These are phyloP conservation scores for Limnodromus scolopaceus DNA, from an alignment of 2,797 vertebrate genomes.

Conservation along the genomic window DNA sequence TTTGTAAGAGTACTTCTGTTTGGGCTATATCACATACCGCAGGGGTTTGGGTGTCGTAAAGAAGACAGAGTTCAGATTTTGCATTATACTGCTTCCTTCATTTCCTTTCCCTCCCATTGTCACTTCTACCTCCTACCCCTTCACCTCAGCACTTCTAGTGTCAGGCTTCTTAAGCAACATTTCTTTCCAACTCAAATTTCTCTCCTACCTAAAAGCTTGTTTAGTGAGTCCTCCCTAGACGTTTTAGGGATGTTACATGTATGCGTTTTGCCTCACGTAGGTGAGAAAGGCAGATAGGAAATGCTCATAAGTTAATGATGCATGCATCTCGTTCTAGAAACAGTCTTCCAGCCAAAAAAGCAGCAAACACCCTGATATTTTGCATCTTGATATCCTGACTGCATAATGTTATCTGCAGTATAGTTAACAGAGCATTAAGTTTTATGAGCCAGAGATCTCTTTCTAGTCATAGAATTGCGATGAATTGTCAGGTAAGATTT, in stretches of 20 bases:
- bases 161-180: neutral
- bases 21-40: neutral
- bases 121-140: neutral
- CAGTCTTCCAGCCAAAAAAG: neutral
- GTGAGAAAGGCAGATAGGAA: neutral
- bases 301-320: neutral
- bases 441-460: neutral
- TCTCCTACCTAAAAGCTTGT: neutral
- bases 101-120: neutral
- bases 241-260: neutral
- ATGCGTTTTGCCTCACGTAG: neutral
- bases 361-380: neutral
- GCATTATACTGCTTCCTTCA: neutral
- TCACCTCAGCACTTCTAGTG: neutral
- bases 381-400: neutral
- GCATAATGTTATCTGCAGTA: neutral
- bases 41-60: neutral
- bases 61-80: neutral
- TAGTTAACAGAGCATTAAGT: neutral
- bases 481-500: neutral
- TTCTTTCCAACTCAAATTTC: neutral
- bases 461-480: neutral
- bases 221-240: neutral
- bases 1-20: neutral
- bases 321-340: neutral